Conservation (phyloP, 2,888 invertebrate genomes). For the Sphinx pinastri region DNA sequence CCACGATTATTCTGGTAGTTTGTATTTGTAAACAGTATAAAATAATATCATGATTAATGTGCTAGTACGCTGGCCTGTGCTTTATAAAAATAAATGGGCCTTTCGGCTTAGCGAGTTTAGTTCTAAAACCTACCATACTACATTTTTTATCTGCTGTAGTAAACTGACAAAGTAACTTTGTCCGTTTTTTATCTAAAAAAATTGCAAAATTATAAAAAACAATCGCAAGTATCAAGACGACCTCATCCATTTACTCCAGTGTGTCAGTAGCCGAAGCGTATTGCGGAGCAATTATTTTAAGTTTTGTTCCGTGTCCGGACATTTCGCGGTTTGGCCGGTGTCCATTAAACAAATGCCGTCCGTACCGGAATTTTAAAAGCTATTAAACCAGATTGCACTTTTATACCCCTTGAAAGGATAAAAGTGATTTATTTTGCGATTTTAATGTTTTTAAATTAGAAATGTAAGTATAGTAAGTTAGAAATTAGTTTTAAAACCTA, state of each 20-base stretch:
- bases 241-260: constrained; percentile 35
- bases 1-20: too few relatives aligned
- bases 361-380: constrained; percentile 62
- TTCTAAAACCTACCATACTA: too few relatives aligned
- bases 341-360: constrained; percentile 70
- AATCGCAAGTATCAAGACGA: constrained; percentile 55
- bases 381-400: constrained; percentile 61
- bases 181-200: too few relatives aligned
- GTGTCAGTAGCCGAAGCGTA: constrained; percentile 60
- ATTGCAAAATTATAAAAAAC: too few relatives aligned
- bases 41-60: too few relatives aligned
- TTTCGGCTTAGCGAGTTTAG: too few relatives aligned
- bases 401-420: constrained; percentile 41
- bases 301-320: constrained; percentile 81
- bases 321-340: constrained; percentile 73
- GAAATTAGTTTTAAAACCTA: neutral
- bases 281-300: constrained; percentile 81
- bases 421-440: constrained; percentile 12
- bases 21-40: too few relatives aligned
- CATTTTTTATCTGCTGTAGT: too few relatives aligned
- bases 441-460: neutral
- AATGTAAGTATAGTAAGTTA: neutral
- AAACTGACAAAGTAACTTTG: too few relatives aligned
- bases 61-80: too few relatives aligned
- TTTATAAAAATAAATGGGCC: too few relatives aligned